Evolutionary conservation across 2,113 vertebrate species (phyloP).

Genomic region (Osmerus mordax): DNA sequence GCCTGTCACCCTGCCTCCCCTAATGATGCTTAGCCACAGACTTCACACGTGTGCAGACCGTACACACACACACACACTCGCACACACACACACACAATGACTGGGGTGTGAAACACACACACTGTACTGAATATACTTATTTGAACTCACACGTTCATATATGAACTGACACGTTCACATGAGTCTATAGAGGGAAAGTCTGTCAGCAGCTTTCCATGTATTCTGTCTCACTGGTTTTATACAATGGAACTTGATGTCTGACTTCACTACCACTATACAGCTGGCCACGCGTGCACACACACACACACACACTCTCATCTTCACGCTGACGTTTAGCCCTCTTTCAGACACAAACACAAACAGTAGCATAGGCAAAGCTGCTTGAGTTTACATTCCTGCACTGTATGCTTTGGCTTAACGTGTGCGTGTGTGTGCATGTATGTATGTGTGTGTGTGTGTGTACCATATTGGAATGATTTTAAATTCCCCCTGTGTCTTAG

Average conservation of each 20-base stretch:
- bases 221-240: too few species aligned
- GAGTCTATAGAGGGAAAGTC: too few species aligned
- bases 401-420: conserved; percentile 1
- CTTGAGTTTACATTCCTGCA: conserved; percentile 3
- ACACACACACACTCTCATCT: not conserved
- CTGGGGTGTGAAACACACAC: not conserved
- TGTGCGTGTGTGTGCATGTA: not conserved
- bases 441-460: too few species aligned
- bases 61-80: not conserved
- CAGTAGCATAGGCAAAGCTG: conserved; percentile 1
- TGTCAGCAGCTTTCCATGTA: too few species aligned
- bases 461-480: not conserved
- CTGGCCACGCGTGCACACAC: too few species aligned
- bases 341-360: conserved; percentile 1
- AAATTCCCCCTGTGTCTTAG: not conserved
- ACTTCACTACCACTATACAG: too few species aligned
- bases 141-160: not conserved
- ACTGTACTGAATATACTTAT: not conserved
- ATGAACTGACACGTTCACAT: not conserved
- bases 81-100: conserved; percentile 13
- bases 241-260: too few species aligned
- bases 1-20: conserved; percentile 16
- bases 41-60: conserved; percentile 25
- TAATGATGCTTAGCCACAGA: conserved; percentile 17
- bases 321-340: not conserved